Evolutionary conservation across 2,888 invertebrate genomes (phyloP), one percentile per base, ranked within the genome.

Genomic region (Meandrusa payeni): DNA sequence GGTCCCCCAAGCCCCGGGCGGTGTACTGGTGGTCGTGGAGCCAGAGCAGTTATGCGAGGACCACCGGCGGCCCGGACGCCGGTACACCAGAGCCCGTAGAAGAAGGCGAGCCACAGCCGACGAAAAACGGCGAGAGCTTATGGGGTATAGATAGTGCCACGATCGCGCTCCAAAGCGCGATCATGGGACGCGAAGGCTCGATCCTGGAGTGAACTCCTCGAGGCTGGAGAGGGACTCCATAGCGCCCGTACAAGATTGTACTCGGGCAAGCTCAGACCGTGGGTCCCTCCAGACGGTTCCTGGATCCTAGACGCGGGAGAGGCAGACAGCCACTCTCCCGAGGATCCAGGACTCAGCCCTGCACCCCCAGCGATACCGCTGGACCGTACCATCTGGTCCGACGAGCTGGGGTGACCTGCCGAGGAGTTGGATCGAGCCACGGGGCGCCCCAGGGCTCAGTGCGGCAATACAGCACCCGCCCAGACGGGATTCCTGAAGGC

Each of bases 251-350:
- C 15, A 33, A 32, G 5, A 22, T 43, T 10, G 47, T 50, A 1
- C 9, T 48, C 15, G 27, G 47, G 36, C 1, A 50, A 52, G 22
- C 29, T 52, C 1, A 17, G 47, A 3, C 43, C 47, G 2, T 47
- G 48, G 44, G 28, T 47, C 5, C 50, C 48, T 6, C 46, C 54
- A 0, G n/a, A 50, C 48, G 13, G 45, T 41, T 45, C 1, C 20
- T 43, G 1, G 27, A 37, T 2, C 19, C 29, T 1, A 12, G 5
- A 20, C 2, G 26, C 3, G 1, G 3, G 11, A 20, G 38, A 32
- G 1, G 15, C 26, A 1, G 20, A 13, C 7, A 26, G 19, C 2
- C 32, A 38, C 2, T 43, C n/a, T 43, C 5, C 43, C 38, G 1
- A 5, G 3, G 9, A 15, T 15, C 4, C 15, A 6, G 3, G 20